Percentiles rank a stretch among this genome's conserved stretches.
These are phyloP conservation scores for Rhynchopsitta pachyrhyncha DNA, from an alignment of 2,113 vertebrate species.

Conservation along the genomic window DNA sequence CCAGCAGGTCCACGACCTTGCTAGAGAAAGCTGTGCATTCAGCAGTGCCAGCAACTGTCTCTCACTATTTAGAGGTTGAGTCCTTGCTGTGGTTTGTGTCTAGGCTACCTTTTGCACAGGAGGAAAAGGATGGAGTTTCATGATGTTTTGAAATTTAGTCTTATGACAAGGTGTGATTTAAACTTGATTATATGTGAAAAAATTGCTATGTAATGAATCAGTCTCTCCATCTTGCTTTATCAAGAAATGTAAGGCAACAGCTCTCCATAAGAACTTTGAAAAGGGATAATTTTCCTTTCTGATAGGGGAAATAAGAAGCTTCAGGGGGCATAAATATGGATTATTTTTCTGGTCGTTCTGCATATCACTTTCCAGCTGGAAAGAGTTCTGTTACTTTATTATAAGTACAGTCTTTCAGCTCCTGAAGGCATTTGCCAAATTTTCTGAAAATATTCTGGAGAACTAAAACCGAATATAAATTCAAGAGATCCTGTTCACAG, in stretches of 20 bases:
- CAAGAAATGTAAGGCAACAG: background rate
- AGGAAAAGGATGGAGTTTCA: background rate
- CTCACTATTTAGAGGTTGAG: background rate
- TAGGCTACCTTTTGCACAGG: background rate
- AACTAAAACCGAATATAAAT: background rate
- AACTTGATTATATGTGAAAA: background rate
- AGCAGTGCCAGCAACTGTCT: background rate
- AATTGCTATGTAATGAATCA: background rate
- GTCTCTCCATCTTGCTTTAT: background rate
- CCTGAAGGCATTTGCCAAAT: background rate
- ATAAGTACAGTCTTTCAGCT: background rate
- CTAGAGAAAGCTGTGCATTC: background rate
- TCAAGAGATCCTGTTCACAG: background rate
- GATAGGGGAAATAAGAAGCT: background rate
- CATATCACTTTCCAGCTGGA: background rate
- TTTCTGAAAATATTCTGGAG: background rate
- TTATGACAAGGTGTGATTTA: background rate
- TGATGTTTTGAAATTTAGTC: background rate
- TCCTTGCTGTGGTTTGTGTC: background rate
- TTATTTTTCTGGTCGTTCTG: background rate
- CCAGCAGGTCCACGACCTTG: background rate
- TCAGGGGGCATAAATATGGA: background rate
- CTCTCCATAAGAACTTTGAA: background rate
- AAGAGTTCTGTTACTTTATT: background rate
- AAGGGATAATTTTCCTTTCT: background rate